Evolutionary conservation across 1,140 invertebrate species (phyloP), one percentile per base, ranked within the genome.

Genomic region (Streblospio benedicti): DNA sequence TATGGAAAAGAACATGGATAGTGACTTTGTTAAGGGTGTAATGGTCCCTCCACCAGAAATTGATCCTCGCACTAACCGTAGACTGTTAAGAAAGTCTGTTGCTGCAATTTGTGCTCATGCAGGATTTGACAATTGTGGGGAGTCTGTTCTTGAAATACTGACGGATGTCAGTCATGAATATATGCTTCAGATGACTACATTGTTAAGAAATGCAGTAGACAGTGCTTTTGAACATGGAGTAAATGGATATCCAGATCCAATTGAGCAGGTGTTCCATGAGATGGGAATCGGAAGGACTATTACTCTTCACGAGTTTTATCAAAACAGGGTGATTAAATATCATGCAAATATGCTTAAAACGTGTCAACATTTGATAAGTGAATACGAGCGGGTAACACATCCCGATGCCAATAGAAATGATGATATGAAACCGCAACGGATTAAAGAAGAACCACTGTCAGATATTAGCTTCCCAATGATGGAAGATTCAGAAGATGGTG

Each of bases 241-340:
- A 55, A 71, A 77, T 62, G 78, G 78, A 16, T 84, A 84, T 70
- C 82, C 81, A 38, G 82, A 84, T 69, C 72, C 78, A 38, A 69
- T 83, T 59, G 81, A 83, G 63, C 78, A 81, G 67, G 81, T 83
- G 32, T 76, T 83, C 20, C 68, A 81, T 35, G 81, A 84, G 68
- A 79, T 81, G 66, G 79, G 79, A 2, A 61, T 83, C 1, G 83
- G 83, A 28, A 80, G 80, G 59, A 69, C 82, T 9, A 67, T 71
- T 6, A 71, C 66, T 14, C 62, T 84, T 20, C 77, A 82, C 57
- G 72, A 78, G 55, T 83, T 82, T 66, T 83, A 83, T 64, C 77
- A 81, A 65, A 77, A 77, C 57, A 75, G 79, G 45, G 65, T 84
- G 44, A 61, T 83, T 4, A 75, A 74, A 28, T 81, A 81, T 62